phyloP scores from a whole-genome alignment of 2,113 vertebrate genomes.

The Anolis sagrei region DNA sequence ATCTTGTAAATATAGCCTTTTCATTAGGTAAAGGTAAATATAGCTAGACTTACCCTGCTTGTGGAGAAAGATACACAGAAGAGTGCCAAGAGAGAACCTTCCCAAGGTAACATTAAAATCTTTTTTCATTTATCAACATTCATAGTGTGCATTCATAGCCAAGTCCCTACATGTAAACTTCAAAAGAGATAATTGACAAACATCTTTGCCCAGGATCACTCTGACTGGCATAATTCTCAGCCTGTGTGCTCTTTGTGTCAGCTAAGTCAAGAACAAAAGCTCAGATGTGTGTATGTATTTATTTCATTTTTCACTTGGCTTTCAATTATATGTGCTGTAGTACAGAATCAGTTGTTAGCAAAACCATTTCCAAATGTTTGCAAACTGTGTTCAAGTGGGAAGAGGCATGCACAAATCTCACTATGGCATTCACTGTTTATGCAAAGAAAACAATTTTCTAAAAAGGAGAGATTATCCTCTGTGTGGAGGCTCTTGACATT shows the following conservation, averaged over 20 bases:
- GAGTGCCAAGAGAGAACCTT: slow-evolving; percentile 45
- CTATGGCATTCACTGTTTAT: background rate
- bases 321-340: background rate
- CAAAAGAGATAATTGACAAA: background rate
- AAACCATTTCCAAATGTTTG: background rate
- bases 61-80: background rate
- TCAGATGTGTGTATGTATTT: background rate
- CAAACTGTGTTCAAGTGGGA: background rate
- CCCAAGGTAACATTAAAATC: slow-evolving; percentile 46
- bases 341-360: background rate
- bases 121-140: slow-evolving; percentile 44
- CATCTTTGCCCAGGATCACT: background rate
- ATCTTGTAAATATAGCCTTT: background rate
- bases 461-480: background rate
- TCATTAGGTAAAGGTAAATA: slow-evolving; percentile 39
- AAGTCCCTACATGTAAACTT: background rate
- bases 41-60: slow-evolving; percentile 43
- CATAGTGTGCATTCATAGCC: slow-evolving; percentile 22
- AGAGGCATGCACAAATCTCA: too few relatives aligned
- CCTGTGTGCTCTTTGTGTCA: background rate
- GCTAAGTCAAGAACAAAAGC: background rate
- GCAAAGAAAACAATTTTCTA: background rate
- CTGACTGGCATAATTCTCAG: background rate
- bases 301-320: too few relatives aligned
- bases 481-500: too few relatives aligned